Percentiles rank a stretch among this genome's conserved stretches.
phyloP scores from a whole-genome alignment of 2,113 vertebrate genomes.

The Sterrhoptilus dennistouni region DNA sequence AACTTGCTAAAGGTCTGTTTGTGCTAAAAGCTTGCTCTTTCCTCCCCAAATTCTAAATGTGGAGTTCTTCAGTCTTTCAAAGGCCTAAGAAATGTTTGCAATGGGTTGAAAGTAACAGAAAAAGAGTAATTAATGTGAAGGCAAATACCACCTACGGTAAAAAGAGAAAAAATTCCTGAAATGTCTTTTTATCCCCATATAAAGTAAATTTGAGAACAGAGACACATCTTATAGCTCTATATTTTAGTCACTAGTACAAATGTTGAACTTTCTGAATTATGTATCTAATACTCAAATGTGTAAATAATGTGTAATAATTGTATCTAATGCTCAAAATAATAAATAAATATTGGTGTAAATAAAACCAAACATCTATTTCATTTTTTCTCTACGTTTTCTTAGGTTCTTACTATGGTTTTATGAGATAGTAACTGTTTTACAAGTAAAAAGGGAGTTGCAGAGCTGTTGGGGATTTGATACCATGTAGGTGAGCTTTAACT shows the following conservation, averaged over 20 bases:
- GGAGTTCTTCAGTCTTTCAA: not conserved
- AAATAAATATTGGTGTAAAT: too few species aligned
- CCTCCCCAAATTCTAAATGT: not conserved
- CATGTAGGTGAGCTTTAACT: not conserved
- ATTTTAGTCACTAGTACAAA: not conserved
- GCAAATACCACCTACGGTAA: not conserved
- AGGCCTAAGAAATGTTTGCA: not conserved
- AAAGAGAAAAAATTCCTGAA: not conserved
- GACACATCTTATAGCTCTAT: not conserved
- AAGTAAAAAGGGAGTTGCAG: not conserved
- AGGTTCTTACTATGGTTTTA: constrained; percentile 31
- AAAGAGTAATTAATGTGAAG: not conserved
- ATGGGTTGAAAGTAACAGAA: not conserved
- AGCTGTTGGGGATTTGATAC: not conserved
- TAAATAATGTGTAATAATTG: not conserved
- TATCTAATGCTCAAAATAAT: not conserved
- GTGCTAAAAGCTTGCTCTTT: not conserved
- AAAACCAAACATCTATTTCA: not conserved
- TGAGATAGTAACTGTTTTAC: not conserved
- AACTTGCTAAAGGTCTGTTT: constrained; percentile 58
- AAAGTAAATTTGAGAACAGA: not conserved
- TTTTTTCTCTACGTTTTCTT: constrained; percentile 17
- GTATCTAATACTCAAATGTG: not conserved
- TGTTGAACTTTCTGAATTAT: not conserved
- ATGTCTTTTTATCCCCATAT: not conserved